phyloP scores from a whole-genome alignment of 1,140 invertebrate genomes.

The Drosophila jambulina region DNA sequence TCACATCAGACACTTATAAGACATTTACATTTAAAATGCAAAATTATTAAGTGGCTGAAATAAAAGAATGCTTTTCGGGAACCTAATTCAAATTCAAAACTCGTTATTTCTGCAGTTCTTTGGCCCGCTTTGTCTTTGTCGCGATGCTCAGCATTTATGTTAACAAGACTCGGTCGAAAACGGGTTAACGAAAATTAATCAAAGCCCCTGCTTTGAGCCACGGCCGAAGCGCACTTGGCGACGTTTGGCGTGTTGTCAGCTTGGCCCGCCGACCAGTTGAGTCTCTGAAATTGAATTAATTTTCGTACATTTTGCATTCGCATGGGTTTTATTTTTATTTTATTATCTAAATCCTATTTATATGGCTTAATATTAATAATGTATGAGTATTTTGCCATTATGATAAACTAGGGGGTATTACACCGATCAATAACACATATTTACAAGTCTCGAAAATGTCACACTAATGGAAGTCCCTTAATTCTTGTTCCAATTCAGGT shows the following conservation, averaged over 20 bases:
- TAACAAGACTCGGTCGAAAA: constrained; percentile 62
- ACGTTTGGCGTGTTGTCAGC: constrained; percentile 58
- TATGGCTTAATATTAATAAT: constrained; percentile 63
- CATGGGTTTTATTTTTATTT: constrained; percentile 61
- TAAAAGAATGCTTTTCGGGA: constrained; percentile 19
- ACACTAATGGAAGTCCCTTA: constrained; percentile 7
- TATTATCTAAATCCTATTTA: constrained; percentile 72
- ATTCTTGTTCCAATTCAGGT: constrained; percentile 51
- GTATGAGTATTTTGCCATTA: constrained; percentile 63
- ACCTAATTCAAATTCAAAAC: constrained; percentile 30
- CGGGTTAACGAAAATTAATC: constrained; percentile 70
- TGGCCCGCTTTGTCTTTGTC: constrained; percentile 40
- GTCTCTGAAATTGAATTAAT: constrained; percentile 57
- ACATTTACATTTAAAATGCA: constrained; percentile 9
- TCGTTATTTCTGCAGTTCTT: constrained; percentile 44
- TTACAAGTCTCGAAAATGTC: constrained; percentile 51
- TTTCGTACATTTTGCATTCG: constrained; percentile 51
- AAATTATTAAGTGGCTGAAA: constrained; percentile 22
- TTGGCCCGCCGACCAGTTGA: constrained; percentile 32
- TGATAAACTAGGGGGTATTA: constrained; percentile 49
- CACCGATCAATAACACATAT: constrained; percentile 56
- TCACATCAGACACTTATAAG: background rate
- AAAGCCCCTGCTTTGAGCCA: constrained; percentile 52
- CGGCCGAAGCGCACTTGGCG: constrained; percentile 42
- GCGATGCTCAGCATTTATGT: constrained; percentile 34